These are phyloP conservation scores for Calypte anna DNA, from an alignment of 2,113 vertebrate genomes.

Conservation along the genomic window DNA sequence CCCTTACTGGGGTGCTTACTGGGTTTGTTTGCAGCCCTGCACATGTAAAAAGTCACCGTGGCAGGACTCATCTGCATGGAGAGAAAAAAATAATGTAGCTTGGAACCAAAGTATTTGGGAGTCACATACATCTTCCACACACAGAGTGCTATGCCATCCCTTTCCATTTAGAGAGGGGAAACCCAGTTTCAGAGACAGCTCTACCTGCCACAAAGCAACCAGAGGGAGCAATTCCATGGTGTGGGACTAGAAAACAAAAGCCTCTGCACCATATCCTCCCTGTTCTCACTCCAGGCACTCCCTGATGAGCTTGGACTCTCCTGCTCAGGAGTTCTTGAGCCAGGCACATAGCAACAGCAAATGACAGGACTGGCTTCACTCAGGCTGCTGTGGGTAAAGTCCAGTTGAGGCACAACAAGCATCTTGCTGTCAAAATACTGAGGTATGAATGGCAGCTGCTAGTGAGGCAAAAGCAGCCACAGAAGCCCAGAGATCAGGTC, in stretches of 20 bases:
- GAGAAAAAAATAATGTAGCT: not conserved
- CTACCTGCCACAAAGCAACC: not conserved
- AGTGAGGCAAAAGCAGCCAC: not conserved
- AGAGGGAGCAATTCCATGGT: not conserved
- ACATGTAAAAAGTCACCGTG: not conserved
- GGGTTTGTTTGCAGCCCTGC: not conserved
- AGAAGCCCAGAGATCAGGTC: not conserved
- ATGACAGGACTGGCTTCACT: not conserved
- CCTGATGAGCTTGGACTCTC: not conserved
- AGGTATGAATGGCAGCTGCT: not conserved
- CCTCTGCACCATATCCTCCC: not conserved
- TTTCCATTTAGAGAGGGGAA: not conserved
- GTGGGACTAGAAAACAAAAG: not conserved
- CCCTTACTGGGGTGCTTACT: not conserved
- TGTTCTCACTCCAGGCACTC: not conserved
- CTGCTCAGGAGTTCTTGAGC: not conserved
- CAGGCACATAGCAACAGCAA: not conserved
- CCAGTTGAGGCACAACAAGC: not conserved
- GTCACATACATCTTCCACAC: accelerated
- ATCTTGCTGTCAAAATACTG: not conserved
- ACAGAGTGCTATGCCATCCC: not conserved
- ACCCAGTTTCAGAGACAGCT: not conserved
- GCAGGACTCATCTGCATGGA: not conserved
- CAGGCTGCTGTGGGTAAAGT: not conserved
- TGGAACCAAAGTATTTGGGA: not conserved